Evolutionary conservation across 2,797 vertebrate genomes (phyloP).

Genomic region (Acanthopagrus latus): DNA sequence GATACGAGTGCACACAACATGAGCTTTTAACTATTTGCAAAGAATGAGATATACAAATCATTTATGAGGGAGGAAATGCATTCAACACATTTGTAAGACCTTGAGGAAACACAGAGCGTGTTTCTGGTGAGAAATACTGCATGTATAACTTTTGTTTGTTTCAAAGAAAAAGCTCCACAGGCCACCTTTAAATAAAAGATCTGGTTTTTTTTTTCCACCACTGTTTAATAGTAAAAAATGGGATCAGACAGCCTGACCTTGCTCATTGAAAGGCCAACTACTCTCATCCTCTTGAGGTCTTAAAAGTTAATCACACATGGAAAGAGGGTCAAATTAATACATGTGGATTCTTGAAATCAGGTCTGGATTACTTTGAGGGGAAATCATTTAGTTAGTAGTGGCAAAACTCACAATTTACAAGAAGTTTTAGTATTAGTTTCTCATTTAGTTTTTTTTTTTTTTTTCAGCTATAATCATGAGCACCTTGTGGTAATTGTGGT

Average conservation of each 20-base stretch:
- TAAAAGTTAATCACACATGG: slow-evolving; percentile 53
- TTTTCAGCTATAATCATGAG: slow-evolving; percentile 4
- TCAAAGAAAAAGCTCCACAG: slow-evolving; percentile 24
- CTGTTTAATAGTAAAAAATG: slow-evolving; percentile 36
- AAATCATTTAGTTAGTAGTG: slow-evolving; percentile 12
- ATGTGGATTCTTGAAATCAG: slow-evolving; percentile 30
- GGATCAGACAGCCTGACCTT: slow-evolving; percentile 46
- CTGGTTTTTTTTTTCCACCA: background rate
- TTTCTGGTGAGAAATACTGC: background rate
- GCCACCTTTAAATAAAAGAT: slow-evolving; percentile 24
- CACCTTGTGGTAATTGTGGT: slow-evolving; percentile 48
- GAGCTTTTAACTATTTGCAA: slow-evolving; percentile 10
- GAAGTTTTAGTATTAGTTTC: slow-evolving; percentile 20
- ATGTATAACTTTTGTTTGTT: slow-evolving; percentile 15
- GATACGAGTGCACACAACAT: slow-evolving; percentile 10
- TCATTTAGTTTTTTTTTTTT: too few relatives aligned
- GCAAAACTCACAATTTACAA: slow-evolving; percentile 22
- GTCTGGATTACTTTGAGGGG: slow-evolving; percentile 17
- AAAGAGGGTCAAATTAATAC: slow-evolving; percentile 63
- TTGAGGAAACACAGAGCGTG: background rate
- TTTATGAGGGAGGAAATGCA: slow-evolving; percentile 10
- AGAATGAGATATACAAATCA: slow-evolving; percentile 2
- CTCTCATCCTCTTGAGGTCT: slow-evolving; percentile 52
- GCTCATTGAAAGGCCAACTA: slow-evolving; percentile 35
- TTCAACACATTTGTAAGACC: background rate